These are phyloP conservation scores for Watsonalla binaria DNA, from an alignment of 2,888 invertebrate species.

Conservation along the genomic window DNA sequence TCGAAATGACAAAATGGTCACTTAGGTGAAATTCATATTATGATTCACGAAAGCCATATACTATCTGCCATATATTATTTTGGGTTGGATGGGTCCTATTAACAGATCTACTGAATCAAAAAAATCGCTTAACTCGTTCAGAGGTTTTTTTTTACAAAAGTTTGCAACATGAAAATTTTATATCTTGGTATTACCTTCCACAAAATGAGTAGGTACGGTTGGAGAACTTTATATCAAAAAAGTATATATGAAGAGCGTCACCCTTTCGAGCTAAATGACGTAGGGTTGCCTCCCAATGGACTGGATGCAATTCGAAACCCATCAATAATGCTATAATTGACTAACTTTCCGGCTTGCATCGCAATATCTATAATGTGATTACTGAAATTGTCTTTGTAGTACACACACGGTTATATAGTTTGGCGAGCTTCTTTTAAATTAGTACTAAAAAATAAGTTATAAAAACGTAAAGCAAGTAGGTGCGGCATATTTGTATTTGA, in stretches of 20 bases:
- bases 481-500: background rate
- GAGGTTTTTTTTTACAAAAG: too few species aligned
- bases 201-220: too few species aligned
- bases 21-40: too few species aligned
- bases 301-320: conserved; percentile 71
- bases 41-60: too few species aligned
- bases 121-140: too few species aligned
- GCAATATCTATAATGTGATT: conserved; percentile 72
- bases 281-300: conserved; percentile 50
- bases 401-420: conserved; percentile 21
- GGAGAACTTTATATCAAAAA: background rate
- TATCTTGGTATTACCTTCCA: too few species aligned
- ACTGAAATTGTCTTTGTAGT: conserved; percentile 43
- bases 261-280: conserved; percentile 21
- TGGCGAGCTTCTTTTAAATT: background rate
- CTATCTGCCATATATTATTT: too few species aligned
- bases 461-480: background rate
- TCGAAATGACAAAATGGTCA: too few species aligned
- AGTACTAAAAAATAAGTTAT: background rate
- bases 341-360: conserved; percentile 66
- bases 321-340: conserved; percentile 70
- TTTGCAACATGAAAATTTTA: too few species aligned
- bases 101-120: too few species aligned
- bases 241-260: conserved; percentile 1
- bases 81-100: too few species aligned